Evolutionary conservation across 2,797 vertebrate genomes (phyloP).

Genomic region (Gouania willdenowi): DNA sequence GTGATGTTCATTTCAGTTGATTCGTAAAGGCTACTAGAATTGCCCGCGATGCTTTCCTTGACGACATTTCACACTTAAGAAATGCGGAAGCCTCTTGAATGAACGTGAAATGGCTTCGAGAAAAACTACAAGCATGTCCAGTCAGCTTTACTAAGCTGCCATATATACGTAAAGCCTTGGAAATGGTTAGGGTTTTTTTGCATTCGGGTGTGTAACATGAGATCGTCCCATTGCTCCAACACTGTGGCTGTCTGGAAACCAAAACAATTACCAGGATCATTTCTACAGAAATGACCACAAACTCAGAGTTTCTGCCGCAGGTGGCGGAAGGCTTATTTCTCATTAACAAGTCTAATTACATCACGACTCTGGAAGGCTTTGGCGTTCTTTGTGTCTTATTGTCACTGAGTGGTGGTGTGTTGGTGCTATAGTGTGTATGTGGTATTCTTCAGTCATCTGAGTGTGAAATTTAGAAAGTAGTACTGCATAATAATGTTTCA

Average conservation of each 20-base stretch:
- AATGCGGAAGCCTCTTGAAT: too few species aligned
- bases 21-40: too few species aligned
- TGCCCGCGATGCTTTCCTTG: too few species aligned
- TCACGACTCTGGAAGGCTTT: slow-evolving; percentile 38
- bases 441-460: slow-evolving; percentile 5
- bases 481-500: slow-evolving; percentile 8
- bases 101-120: too few species aligned
- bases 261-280: slow-evolving; percentile 45
- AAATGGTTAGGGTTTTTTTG: slow-evolving; percentile 10
- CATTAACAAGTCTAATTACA: slow-evolving; percentile 67
- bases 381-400: slow-evolving; percentile 18
- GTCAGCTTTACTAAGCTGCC: too few species aligned
- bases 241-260: slow-evolving; percentile 22
- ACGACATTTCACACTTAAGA: too few species aligned
- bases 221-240: slow-evolving; percentile 19
- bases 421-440: slow-evolving; percentile 3
- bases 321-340: slow-evolving; percentile 47
- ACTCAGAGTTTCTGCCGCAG: slow-evolving; percentile 47
- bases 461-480: slow-evolving; percentile 28
- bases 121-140: too few species aligned
- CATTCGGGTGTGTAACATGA: slow-evolving; percentile 18
- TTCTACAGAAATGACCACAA: slow-evolving; percentile 55
- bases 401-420: slow-evolving; percentile 6
- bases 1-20: too few species aligned
- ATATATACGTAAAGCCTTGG: too few species aligned